Conservation (phyloP, 2,888 invertebrate species). For the Cyclophora punctaria region DNA sequence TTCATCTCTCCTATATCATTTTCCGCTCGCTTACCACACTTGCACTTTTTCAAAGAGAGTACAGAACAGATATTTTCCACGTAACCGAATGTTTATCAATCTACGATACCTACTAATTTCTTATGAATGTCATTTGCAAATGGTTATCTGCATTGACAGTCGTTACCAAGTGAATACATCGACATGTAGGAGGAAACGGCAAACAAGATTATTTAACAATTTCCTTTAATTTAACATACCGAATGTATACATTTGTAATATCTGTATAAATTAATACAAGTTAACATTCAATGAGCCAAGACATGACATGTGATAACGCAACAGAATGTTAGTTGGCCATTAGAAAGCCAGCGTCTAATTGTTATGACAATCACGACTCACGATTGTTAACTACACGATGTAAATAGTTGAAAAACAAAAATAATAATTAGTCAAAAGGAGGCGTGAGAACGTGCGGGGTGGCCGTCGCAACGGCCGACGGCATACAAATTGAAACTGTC, state of each 20-base stretch:
- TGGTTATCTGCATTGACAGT: too few relatives aligned
- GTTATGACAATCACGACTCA: constrained; percentile 45
- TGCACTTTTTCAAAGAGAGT: too few relatives aligned
- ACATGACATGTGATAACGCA: constrained; percentile 17
- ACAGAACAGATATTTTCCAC: too few relatives aligned
- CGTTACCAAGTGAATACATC: too few relatives aligned
- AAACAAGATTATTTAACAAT: too few relatives aligned
- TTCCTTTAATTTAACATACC: too few relatives aligned
- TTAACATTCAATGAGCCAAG: constrained; percentile 14
- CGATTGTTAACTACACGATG: constrained; percentile 49
- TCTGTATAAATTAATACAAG: background rate
- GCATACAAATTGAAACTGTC: constrained; percentile 62
- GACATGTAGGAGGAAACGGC: too few relatives aligned
- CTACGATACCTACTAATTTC: too few relatives aligned
- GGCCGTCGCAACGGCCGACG: constrained; percentile 40
- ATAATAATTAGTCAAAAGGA: constrained; percentile 64
- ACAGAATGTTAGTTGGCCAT: constrained; percentile 16
- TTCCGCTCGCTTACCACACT: too few relatives aligned
- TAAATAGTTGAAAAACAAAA: constrained; percentile 51
- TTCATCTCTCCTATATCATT: constrained; percentile 45
- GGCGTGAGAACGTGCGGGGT: constrained; percentile 66
- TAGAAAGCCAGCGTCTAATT: constrained; percentile 28
- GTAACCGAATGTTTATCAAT: too few relatives aligned
- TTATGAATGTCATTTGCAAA: too few relatives aligned
- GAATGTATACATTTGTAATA: background rate